These are phyloP conservation scores for Tetramorium parvispinum DNA, from an alignment of 1,140 invertebrate species.

Conservation along the genomic window DNA sequence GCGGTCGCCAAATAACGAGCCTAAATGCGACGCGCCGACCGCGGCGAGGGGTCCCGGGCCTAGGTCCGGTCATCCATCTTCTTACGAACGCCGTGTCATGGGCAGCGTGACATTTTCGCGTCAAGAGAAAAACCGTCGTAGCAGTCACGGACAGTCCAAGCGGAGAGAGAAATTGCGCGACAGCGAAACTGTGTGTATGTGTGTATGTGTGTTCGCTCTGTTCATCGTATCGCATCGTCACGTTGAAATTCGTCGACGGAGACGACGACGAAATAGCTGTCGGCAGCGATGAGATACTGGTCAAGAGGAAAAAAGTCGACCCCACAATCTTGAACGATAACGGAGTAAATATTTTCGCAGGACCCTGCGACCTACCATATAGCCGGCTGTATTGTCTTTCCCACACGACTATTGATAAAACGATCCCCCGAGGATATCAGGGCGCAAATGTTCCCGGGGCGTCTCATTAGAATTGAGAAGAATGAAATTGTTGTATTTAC, in stretches of 20 bases:
- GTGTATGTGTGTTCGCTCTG: conserved; percentile 30
- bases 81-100: conserved; percentile 63
- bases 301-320: conserved; percentile 35
- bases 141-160: conserved; percentile 56
- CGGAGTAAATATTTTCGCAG: conserved; percentile 53
- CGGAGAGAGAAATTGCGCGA: conserved; percentile 43
- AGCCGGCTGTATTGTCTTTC: conserved; percentile 23
- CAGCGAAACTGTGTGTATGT: conserved; percentile 32
- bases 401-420: conserved; percentile 34
- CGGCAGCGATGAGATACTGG: not conserved
- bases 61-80: conserved; percentile 61
- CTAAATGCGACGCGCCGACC: conserved; percentile 8
- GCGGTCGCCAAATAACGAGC: conserved; percentile 52
- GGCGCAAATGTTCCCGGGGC: not conserved
- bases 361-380: conserved; percentile 18
- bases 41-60: not conserved
- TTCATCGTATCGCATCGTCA: conserved; percentile 5
- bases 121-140: conserved; percentile 58
- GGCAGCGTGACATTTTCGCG: conserved; percentile 64
- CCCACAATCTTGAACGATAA: conserved; percentile 12
- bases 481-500: conserved; percentile 1
- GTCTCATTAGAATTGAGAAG: not conserved
- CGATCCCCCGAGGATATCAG: not conserved
- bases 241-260: conserved; percentile 28
- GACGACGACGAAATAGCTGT: conserved; percentile 16